Percentiles rank a stretch among this genome's conserved stretches.
Evolutionary conservation across 2,113 vertebrate genomes (phyloP).

Genomic region (Murina feae): DNA sequence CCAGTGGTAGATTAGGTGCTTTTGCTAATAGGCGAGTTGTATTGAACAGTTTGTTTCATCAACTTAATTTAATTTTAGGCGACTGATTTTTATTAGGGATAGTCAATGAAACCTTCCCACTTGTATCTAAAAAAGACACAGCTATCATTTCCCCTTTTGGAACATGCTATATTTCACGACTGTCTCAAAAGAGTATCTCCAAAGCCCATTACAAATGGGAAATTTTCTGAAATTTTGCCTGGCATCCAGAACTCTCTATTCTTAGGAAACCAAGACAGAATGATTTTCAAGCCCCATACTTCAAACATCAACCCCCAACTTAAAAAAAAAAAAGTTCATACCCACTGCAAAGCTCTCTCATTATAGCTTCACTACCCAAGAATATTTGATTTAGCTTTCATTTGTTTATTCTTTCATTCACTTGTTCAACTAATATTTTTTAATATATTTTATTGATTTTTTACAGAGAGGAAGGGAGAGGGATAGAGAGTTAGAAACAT

Average conservation of each 20-base stretch:
- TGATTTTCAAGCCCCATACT: neutral
- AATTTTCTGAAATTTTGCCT: neutral
- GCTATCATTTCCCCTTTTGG: slow-evolving; percentile 49
- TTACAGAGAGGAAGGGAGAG: no score
- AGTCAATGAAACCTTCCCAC: slow-evolving; percentile 71
- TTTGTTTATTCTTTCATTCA: neutral
- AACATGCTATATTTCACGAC: slow-evolving; percentile 38
- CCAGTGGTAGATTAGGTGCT: slow-evolving; percentile 54
- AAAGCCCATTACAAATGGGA: slow-evolving; percentile 36
- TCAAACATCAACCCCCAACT: neutral
- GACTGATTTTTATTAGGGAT: slow-evolving; percentile 80
- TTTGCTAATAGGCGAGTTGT: slow-evolving; percentile 76
- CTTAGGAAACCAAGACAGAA: neutral
- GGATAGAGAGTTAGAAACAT: no score
- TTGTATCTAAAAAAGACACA: slow-evolving; percentile 53
- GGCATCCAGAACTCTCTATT: neutral
- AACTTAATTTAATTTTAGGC: slow-evolving; percentile 77
- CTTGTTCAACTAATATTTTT: slow-evolving; percentile 22
- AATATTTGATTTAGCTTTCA: neutral
- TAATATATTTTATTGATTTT: no score
- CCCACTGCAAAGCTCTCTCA: neutral
- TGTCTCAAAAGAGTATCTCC: slow-evolving; percentile 9
- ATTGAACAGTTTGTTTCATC: slow-evolving; percentile 76
- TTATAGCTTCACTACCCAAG: neutral
- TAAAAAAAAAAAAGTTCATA: neutral